These are phyloP conservation scores for Lampris megalopsis DNA, from an alignment of 2,113 vertebrate species.

Conservation along the genomic window DNA sequence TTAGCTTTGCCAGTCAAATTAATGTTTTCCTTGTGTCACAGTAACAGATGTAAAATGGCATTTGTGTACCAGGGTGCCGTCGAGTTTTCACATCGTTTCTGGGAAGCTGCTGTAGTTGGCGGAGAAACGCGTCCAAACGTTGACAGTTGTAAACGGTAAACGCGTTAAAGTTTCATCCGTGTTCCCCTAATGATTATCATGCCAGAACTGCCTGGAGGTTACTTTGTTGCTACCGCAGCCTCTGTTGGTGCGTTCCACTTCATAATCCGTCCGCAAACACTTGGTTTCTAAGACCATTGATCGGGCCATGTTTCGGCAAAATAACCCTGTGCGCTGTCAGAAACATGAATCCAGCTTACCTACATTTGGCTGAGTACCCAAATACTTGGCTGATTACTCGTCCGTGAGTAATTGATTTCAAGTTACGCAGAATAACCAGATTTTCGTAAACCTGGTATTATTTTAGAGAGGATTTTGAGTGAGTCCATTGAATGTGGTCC, in stretches of 20 bases:
- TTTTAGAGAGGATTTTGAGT: background rate
- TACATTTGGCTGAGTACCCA: constrained; percentile 1
- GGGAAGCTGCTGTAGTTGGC: background rate
- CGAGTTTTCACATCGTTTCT: background rate
- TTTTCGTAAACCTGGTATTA: background rate
- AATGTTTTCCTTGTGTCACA: background rate
- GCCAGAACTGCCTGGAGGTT: too few species aligned
- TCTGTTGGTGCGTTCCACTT: too few species aligned
- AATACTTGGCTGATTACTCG: background rate
- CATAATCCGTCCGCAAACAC: too few species aligned
- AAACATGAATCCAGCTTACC: constrained; percentile 7
- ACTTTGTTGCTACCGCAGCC: too few species aligned
- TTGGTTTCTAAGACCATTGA: too few species aligned
- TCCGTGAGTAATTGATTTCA: background rate
- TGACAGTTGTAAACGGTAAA: too few species aligned
- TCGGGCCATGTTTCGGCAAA: constrained; percentile 20
- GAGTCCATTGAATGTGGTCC: constrained; percentile 37
- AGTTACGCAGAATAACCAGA: background rate
- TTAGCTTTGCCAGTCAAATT: background rate
- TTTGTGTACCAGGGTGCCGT: background rate
- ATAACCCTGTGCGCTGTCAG: constrained; percentile 55
- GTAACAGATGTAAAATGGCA: background rate
- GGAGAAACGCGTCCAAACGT: background rate
- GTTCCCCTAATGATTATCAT: too few species aligned
- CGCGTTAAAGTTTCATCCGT: too few species aligned